These are phyloP conservation scores for Drosophila hawaiiensis DNA, from an alignment of 2,888 invertebrate genomes.

Conservation along the genomic window DNA sequence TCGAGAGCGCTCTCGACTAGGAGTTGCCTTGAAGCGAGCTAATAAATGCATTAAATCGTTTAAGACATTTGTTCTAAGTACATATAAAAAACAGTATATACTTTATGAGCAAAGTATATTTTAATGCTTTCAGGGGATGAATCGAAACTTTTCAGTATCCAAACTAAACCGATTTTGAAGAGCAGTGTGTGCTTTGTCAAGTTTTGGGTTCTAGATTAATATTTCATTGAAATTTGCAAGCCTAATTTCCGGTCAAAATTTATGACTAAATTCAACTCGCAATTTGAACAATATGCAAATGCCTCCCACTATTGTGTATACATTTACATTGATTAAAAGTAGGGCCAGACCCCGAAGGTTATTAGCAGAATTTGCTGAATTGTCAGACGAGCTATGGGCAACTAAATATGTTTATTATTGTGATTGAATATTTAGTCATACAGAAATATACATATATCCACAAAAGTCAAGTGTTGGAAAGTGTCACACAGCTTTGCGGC, in stretches of 20 bases:
- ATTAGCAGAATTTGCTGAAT: neutral
- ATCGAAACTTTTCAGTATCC: neutral
- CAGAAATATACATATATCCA: neutral
- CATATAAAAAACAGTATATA: neutral
- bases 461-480: neutral
- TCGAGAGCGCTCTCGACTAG: neutral
- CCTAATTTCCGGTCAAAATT: neutral
- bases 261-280: neutral
- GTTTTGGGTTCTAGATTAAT: neutral
- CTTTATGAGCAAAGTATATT: neutral
- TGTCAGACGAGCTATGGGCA: neutral
- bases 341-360: too few relatives aligned
- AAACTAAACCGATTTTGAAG: neutral
- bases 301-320: neutral
- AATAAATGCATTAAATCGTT: neutral
- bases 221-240: neutral
- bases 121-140: neutral
- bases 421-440: neutral
- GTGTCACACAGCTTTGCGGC: conserved; percentile 23
- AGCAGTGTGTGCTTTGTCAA: neutral
- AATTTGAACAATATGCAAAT: neutral
- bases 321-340: neutral
- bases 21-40: too few relatives aligned
- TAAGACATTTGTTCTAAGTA: neutral
- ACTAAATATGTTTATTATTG: neutral